Evolutionary conservation across 2,888 invertebrate species (phyloP).

Genomic region (Lasioglossum pauxillum): DNA sequence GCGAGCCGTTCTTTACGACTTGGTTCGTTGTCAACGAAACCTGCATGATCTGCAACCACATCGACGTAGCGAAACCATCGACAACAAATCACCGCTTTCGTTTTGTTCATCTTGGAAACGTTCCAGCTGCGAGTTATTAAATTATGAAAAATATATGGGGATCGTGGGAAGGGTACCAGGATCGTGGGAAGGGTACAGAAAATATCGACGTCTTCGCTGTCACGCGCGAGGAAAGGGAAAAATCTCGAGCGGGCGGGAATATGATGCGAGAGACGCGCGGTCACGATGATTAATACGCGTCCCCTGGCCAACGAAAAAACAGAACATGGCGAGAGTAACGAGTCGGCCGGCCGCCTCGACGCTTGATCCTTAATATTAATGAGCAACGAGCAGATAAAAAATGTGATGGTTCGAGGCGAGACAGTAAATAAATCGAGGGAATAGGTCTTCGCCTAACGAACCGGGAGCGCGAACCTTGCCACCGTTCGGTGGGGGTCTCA

Average conservation of each 20-base stretch:
- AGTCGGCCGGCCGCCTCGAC: neutral
- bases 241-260: conserved; percentile 27
- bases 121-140: neutral
- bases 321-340: conserved; percentile 12
- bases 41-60: conserved; percentile 91
- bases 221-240: conserved; percentile 10
- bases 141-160: neutral
- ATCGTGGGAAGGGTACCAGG: too few relatives aligned
- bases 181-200: neutral
- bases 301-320: neutral
- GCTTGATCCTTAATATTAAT: conserved; percentile 54
- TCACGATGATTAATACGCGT: conserved; percentile 45
- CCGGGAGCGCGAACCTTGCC: neutral
- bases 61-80: conserved; percentile 66
- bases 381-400: conserved; percentile 35
- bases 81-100: neutral
- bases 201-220: neutral
- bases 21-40: conserved; percentile 99
- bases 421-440: conserved; percentile 6
- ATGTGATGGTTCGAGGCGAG: conserved; percentile 7
- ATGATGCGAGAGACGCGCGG: conserved; percentile 28
- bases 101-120: neutral
- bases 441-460: conserved; percentile 8
- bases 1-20: conserved; percentile 89
- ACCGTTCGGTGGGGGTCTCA: neutral